Percentiles rank a stretch among this genome's conserved stretches.
phyloP scores from a whole-genome alignment of 2,888 invertebrate genomes.

The Agrochola lychnidis region DNA sequence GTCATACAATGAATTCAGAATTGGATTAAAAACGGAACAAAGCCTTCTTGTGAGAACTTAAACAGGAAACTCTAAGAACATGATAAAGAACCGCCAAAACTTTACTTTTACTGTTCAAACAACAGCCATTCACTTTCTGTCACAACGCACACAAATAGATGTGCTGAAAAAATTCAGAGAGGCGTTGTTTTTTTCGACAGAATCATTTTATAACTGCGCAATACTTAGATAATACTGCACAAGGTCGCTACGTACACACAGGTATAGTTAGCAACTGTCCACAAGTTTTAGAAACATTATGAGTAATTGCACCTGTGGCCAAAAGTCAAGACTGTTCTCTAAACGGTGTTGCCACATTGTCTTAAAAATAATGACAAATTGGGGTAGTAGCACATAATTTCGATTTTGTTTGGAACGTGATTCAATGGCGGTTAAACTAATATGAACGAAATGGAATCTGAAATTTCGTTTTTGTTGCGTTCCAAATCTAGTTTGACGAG shows the following conservation, averaged over 20 bases:
- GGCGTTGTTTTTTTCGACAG: slow-evolving; percentile 52
- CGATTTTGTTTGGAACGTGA: slow-evolving; percentile 28
- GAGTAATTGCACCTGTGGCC: slow-evolving; percentile 52
- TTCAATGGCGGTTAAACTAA: slow-evolving; percentile 7
- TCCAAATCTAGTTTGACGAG: slow-evolving; percentile 20
- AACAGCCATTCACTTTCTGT: slow-evolving; percentile 56
- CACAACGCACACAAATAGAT: slow-evolving; percentile 49
- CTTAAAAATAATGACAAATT: slow-evolving; percentile 7
- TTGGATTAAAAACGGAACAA: slow-evolving; percentile 12
- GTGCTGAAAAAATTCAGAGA: slow-evolving; percentile 47
- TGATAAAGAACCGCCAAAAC: neutral
- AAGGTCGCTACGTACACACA: slow-evolving; percentile 57
- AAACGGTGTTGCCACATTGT: slow-evolving; percentile 39
- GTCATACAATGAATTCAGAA: neutral
- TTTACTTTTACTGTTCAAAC: slow-evolving; percentile 39
- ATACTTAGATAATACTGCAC: slow-evolving; percentile 66
- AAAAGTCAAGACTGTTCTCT: slow-evolving; percentile 52
- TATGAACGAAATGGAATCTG: slow-evolving; percentile 29
- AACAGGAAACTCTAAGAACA: neutral
- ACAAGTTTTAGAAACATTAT: slow-evolving; percentile 54
- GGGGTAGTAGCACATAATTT: neutral
- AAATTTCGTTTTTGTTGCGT: slow-evolving; percentile 29
- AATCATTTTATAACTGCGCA: slow-evolving; percentile 65
- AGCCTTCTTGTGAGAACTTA: neutral
- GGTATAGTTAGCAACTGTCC: slow-evolving; percentile 52